phyloP scores from a whole-genome alignment of 2,113 vertebrate genomes.

The Dicaeum eximium region DNA sequence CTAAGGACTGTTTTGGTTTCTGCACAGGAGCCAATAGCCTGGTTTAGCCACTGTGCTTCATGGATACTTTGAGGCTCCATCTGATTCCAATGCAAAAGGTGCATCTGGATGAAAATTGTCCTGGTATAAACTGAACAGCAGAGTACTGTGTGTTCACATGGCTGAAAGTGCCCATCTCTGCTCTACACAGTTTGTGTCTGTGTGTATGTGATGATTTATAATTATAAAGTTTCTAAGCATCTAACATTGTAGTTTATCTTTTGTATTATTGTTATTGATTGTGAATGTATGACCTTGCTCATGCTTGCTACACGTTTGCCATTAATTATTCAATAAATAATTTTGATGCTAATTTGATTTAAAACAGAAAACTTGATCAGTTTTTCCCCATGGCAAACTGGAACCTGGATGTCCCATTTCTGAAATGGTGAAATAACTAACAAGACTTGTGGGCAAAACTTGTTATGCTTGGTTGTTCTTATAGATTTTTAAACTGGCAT shows the following conservation, averaged over 20 bases:
- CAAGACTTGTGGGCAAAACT: not conserved
- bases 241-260: not conserved
- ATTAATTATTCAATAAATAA: not conserved
- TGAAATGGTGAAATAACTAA: not conserved
- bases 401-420: not conserved
- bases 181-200: too few relatives aligned
- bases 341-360: not conserved
- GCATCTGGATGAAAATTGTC: not conserved
- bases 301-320: not conserved
- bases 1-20: not conserved
- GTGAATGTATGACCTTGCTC: not conserved
- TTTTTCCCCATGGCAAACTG: not conserved
- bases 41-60: fast-evolving
- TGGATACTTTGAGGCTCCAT: not conserved
- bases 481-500: not conserved
- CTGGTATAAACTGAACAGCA: not conserved
- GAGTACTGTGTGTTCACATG: fast-evolving
- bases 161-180: not conserved
- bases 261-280: not conserved
- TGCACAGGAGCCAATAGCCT: not conserved
- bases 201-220: not conserved
- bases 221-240: not conserved
- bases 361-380: not conserved
- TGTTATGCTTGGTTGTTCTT: not conserved
- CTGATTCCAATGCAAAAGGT: not conserved